Evolutionary conservation across 2,113 vertebrate genomes (phyloP), one percentile per base, ranked within the genome.

Genomic region (Alethe castanea): DNA sequence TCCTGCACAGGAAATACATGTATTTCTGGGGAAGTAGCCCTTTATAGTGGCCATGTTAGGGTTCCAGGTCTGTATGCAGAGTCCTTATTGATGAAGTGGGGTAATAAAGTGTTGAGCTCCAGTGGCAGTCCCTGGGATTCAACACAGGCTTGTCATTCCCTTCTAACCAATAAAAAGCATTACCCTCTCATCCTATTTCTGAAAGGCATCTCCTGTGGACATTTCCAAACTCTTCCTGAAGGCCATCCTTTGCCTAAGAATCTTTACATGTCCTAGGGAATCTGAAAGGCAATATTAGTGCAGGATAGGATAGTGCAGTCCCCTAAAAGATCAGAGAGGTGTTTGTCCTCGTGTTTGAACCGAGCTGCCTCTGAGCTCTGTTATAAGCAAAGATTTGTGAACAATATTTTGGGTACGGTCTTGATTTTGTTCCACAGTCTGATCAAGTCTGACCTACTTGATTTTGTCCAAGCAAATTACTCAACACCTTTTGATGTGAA

Each of bases 31-130:
- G 48, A 81, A 42, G 14, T 4, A 48, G 6, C 5, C 13, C 11
- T 65, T 23, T 69, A 2, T 14, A 50, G 10, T 11, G 36, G 12
- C 1, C 11, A 47, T 0, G 1, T 12, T 59, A 4, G 35, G 64
- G 4, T 67, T 87, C 26, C 29, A 44, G 12, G 13, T 69, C 35
- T 57, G 7, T 33, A 18, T 3, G 1, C 14, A 62, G 25, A 45
- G 25, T 33, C 14, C 28, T 45, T 45, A 12, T 5, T 36, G 60
- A 40, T 65, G 19, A 50, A 47, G 8, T 2, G n/a, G 23, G 23
- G 5, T 36, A 28, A 70, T 14, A 14, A 79, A 45, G 3, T 4
- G 6, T 20, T 54, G 53, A 54, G 9, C 12, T 54, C 3, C 35
- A 36, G 50, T 2, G 40, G 33, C 24, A 64, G 25, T 20, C 38